phyloP scores from a whole-genome alignment of 2,888 invertebrate genomes.

The Homarus gammarus region DNA sequence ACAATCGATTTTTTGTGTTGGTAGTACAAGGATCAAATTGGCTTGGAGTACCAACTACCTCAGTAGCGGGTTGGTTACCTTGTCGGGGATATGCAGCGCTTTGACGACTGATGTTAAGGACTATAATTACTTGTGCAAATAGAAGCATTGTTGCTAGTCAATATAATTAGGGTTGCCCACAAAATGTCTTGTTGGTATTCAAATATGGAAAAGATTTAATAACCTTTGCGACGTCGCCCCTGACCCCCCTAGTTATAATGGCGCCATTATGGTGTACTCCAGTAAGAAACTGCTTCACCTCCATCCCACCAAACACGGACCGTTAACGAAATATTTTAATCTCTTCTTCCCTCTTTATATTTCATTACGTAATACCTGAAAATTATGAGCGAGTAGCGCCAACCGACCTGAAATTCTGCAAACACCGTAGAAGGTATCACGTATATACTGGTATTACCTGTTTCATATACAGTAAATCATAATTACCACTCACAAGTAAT shows the following conservation, averaged over 20 bases:
- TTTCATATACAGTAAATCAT: too few species aligned
- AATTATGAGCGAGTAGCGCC: too few species aligned
- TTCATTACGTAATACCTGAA: too few species aligned
- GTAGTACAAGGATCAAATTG: not conserved
- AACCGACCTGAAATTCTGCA: too few species aligned
- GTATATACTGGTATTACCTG: too few species aligned
- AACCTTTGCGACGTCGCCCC: not conserved
- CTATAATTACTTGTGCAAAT: constrained; percentile 65
- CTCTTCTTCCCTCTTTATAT: too few species aligned
- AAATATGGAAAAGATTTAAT: constrained; percentile 46
- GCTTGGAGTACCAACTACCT: too few species aligned
- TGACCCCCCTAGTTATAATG: not conserved
- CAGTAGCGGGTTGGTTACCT: not conserved
- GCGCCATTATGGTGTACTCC: not conserved
- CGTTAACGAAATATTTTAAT: too few species aligned
- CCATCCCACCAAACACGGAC: too few species aligned
- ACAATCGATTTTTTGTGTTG: not conserved
- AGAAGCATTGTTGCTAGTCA: constrained; percentile 53
- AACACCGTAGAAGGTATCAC: too few species aligned
- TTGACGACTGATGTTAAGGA: constrained; percentile 34
- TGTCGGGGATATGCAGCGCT: constrained; percentile 32
- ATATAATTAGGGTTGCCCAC: constrained; percentile 64
- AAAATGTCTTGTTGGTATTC: constrained; percentile 54
- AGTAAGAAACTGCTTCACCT: too few species aligned
- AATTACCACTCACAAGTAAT: too few species aligned